Percentiles rank a stretch among this genome's conserved stretches.
phyloP scores from a whole-genome alignment of 2,888 invertebrate species.

The Apomyelois bistriatella region DNA sequence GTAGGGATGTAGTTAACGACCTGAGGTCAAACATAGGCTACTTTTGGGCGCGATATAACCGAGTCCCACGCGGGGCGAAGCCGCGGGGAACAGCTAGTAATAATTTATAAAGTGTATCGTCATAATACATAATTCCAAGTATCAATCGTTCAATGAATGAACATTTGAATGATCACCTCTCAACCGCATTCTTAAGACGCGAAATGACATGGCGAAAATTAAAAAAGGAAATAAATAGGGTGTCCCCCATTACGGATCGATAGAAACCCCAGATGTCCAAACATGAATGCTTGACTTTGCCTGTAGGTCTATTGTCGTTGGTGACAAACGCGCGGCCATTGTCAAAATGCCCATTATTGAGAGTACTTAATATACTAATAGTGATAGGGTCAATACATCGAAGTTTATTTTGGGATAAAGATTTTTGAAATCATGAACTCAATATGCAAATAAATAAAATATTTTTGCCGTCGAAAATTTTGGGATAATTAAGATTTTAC shows the following conservation, averaged over 20 bases:
- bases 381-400: constrained; percentile 34
- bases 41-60: too few species aligned
- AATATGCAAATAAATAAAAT: too few species aligned
- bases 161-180: constrained; percentile 22
- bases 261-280: constrained; percentile 74
- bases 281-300: constrained; percentile 55
- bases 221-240: constrained; percentile 43
- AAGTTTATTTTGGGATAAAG: constrained; percentile 2
- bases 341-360: constrained; percentile 60
- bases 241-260: constrained; percentile 40
- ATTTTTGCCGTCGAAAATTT: too few species aligned
- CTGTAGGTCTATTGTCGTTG: constrained; percentile 48
- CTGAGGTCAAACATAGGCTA: too few species aligned
- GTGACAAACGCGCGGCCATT: constrained; percentile 62
- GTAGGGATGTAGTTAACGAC: too few species aligned
- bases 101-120: too few species aligned
- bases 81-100: too few species aligned
- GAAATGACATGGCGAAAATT: constrained; percentile 48
- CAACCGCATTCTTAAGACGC: constrained; percentile 32
- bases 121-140: constrained; percentile 3
- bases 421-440: not conserved
- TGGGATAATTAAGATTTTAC: too few species aligned
- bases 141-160: not conserved
- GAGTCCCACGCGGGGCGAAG: too few species aligned
- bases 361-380: constrained; percentile 65